phyloP scores from a whole-genome alignment of 1,140 invertebrate genomes.

The Colletes latitarsis region DNA sequence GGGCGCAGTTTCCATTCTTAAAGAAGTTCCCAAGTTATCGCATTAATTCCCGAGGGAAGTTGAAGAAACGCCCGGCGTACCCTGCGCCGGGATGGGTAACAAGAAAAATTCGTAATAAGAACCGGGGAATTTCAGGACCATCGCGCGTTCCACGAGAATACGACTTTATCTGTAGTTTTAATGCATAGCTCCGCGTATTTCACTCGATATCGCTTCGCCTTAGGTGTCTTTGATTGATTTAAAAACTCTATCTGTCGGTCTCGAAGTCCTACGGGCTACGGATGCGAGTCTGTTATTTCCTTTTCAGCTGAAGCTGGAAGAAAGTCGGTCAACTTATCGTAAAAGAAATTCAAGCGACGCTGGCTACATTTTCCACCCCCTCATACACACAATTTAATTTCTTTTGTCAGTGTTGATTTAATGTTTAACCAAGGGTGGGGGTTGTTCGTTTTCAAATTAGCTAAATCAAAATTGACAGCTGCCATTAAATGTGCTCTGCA shows the following conservation, averaged over 20 bases:
- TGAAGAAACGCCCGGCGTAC: slow-evolving; percentile 5
- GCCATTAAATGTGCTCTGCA: no score
- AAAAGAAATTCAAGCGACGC: no score
- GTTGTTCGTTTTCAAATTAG: no score
- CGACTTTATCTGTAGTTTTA: not conserved
- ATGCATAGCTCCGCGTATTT: slow-evolving; percentile 5
- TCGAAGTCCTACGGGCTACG: not conserved
- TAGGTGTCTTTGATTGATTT: slow-evolving; percentile 6
- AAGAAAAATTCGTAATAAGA: slow-evolving; percentile 47
- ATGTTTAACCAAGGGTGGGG: no score
- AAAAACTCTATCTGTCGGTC: not conserved
- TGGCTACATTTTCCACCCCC: no score
- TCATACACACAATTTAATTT: no score
- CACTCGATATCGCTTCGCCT: not conserved
- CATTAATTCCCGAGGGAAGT: slow-evolving; percentile 30
- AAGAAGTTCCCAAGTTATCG: slow-evolving; percentile 37
- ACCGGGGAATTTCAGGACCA: slow-evolving; percentile 24
- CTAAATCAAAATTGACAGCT: no score
- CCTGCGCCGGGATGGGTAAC: not conserved
- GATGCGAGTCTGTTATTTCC: no score
- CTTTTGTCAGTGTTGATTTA: no score
- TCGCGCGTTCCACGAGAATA: not conserved
- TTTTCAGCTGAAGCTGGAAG: no score
- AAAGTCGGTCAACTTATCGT: no score
- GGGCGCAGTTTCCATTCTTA: slow-evolving; percentile 15